Conservation (phyloP, 2,888 invertebrate species). For the Amiota minor region DNA sequence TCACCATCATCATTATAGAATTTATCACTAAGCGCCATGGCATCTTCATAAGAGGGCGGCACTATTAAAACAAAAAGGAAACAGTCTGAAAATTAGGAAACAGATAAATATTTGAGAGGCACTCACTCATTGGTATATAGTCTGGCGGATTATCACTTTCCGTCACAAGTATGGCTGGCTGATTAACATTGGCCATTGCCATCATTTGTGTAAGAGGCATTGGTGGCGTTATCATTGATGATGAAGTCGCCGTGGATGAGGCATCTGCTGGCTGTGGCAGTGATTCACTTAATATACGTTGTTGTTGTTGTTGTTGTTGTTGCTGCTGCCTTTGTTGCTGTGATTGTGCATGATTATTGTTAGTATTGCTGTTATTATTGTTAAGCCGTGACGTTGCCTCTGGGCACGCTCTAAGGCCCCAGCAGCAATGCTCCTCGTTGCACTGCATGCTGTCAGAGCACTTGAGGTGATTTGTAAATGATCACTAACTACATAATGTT, state of each 20-base stretch:
- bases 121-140: conserved; percentile 70
- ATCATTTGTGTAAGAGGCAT: conserved; percentile 60
- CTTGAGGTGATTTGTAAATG: conserved; percentile 54
- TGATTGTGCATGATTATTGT: conserved; percentile 35
- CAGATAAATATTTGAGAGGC: not conserved
- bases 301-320: conserved; percentile 49
- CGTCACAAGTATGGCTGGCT: conserved; percentile 61
- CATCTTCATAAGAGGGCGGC: conserved; percentile 73
- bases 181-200: not conserved
- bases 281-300: conserved; percentile 47
- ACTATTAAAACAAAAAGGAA: conserved; percentile 49
- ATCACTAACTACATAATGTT: conserved; percentile 64
- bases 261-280: conserved; percentile 49
- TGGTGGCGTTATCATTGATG: conserved; percentile 45
- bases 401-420: not conserved
- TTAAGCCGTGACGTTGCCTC: conserved; percentile 29
- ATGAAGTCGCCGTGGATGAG: conserved; percentile 47
- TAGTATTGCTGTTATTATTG: conserved; percentile 46
- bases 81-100: not conserved
- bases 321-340: conserved; percentile 29
- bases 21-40: conserved; percentile 71
- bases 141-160: conserved; percentile 72
- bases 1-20: conserved; percentile 70
- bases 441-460: conserved; percentile 11
- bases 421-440: conserved; percentile 34